phyloP scores from a whole-genome alignment of 2,888 invertebrate genomes.

The Hypena proboscidalis region DNA sequence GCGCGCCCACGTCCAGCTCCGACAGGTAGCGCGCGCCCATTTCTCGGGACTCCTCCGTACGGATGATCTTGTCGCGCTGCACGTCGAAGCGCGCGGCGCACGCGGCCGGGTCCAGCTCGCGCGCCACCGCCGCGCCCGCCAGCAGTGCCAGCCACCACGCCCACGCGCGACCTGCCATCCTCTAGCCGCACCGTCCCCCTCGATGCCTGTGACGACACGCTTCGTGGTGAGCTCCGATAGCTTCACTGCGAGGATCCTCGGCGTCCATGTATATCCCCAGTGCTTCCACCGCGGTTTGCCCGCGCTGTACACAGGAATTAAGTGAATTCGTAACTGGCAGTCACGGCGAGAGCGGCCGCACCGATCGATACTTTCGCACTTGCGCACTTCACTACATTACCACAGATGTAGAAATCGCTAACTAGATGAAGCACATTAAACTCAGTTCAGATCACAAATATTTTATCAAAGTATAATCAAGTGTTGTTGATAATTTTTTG shows the following conservation, averaged over 20 bases:
- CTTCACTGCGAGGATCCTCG: not conserved
- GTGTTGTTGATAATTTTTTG: too few relatives aligned
- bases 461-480: too few relatives aligned
- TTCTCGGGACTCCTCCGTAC: slow-evolving; percentile 94
- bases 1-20: slow-evolving; percentile 92
- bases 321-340: slow-evolving; percentile 10
- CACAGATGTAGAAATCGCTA: not conserved
- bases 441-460: too few relatives aligned
- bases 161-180: slow-evolving; percentile 36
- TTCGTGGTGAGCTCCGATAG: slow-evolving; percentile 2
- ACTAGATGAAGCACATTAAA: slow-evolving; percentile 15
- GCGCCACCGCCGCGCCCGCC: slow-evolving; percentile 59
- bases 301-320: slow-evolving; percentile 5
- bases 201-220: too few relatives aligned
- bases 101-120: slow-evolving; percentile 87
- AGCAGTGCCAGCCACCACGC: slow-evolving; percentile 51
- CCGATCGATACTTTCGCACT: slow-evolving; percentile 56
- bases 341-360: slow-evolving; percentile 9
- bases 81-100: slow-evolving; percentile 93
- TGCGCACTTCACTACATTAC: slow-evolving; percentile 41
- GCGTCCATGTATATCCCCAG: slow-evolving; percentile 7
- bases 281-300: slow-evolving; percentile 4
- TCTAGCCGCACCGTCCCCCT: not conserved
- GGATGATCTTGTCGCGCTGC: slow-evolving; percentile 95
- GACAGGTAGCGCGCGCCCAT: slow-evolving; percentile 96